These are phyloP conservation scores for Eupsilia transversa DNA, from an alignment of 2,888 invertebrate genomes.

Conservation along the genomic window DNA sequence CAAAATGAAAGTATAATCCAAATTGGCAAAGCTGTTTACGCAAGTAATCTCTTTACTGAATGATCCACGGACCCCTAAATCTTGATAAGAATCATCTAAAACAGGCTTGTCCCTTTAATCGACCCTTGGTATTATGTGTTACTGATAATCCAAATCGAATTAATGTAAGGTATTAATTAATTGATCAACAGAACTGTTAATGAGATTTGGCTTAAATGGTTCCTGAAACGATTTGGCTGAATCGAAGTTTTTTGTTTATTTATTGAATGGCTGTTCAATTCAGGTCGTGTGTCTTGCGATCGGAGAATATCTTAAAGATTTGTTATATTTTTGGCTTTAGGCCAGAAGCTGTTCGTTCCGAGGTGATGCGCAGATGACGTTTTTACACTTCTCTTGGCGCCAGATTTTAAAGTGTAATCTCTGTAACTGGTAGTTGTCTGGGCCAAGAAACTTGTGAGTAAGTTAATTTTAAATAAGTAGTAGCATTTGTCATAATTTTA, in stretches of 20 bases:
- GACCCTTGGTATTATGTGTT: constrained; percentile 47
- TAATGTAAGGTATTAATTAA: constrained; percentile 55
- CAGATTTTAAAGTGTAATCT: constrained; percentile 32
- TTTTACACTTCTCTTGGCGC: constrained; percentile 41
- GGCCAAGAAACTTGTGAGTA: constrained; percentile 28
- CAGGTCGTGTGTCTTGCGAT: constrained; percentile 16
- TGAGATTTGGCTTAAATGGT: constrained; percentile 23
- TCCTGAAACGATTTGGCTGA: constrained; percentile 5
- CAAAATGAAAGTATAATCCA: constrained; percentile 61
- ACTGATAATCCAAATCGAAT: constrained; percentile 56
- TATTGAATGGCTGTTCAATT: constrained; percentile 18
- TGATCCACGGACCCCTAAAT: constrained; percentile 50
- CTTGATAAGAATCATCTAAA: constrained; percentile 59
- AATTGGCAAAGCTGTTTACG: constrained; percentile 65
- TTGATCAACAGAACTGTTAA: constrained; percentile 44
- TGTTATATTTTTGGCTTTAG: constrained; percentile 35
- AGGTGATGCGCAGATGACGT: constrained; percentile 30
- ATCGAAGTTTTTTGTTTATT: background rate
- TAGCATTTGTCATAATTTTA: background rate
- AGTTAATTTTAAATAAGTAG: constrained; percentile 9
- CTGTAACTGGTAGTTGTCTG: constrained; percentile 11
- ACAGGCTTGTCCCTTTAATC: constrained; percentile 51
- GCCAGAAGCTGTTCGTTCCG: constrained; percentile 37
- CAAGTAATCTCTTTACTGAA: constrained; percentile 63
- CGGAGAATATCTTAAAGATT: constrained; percentile 33